Base-by-base conservation (phyloP, 35 echinoderm and acorn worm genomes). In the Heliocidaris erythrogramma region DNA sequence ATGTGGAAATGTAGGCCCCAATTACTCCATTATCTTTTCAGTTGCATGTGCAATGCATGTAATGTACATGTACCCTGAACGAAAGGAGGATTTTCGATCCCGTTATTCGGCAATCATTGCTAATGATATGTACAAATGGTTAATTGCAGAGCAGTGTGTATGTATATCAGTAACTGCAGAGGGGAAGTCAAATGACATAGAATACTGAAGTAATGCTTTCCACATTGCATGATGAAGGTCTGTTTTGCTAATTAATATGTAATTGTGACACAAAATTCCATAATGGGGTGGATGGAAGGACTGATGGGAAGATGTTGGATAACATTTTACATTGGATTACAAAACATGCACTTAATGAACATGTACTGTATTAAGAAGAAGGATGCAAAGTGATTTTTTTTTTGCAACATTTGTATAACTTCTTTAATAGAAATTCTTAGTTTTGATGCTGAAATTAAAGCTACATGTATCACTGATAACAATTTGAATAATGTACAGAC, bases 61-160 rank as follows among this genome's bases (percentile, higher is more conserved):
- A 78, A n/a, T 27, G 65, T 21, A n/a, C 27, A 78, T 24, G 65
- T 24, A 78, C 65, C 65, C 27, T 6, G 18, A 78, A n/a, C 18
- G 21, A 21, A 8, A 78, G 65, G 65, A 27, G 21, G 65, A n/a
- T 78, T 78, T n/a, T 78, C 14, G 27, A 27, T 21, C 65, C 65
- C 7, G 14, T 78, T 27, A 78, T 78, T 78, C 17, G 27, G 65
- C 65, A 78, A 78, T 78, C 65, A 78, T 78, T 18, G 65, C 27
- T 78, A 78, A 78, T 78, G 65, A 78, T 78, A 78, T 78, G 65
- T 78, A 78, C 65, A 78, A 78, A 78, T 78, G 65, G 65, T 78
- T 78, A 78, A 78, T 78, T 78, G 65, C 65, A 17, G 65, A 7
- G 27, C 17, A 78, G 65, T 78, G 65, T 56, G 14, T 21, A 69